phyloP scores from a whole-genome alignment of 2,888 invertebrate genomes.

The Eurytoma californica region DNA sequence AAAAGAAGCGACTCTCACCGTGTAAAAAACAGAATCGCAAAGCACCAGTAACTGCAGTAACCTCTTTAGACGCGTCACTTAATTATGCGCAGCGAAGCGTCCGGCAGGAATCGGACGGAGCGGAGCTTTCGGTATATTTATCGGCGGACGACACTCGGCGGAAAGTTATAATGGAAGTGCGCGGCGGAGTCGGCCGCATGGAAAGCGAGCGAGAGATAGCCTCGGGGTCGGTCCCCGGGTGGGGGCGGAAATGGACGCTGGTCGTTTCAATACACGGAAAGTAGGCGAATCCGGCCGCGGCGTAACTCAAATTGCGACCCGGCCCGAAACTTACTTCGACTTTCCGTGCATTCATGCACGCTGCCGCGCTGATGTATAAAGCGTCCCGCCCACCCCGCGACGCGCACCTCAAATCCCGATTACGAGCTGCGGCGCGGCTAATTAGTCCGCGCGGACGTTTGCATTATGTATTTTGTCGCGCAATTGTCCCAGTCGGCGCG shows the following conservation, averaged over 20 bases:
- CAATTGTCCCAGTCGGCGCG: constrained; percentile 9
- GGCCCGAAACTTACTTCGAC: constrained; percentile 5
- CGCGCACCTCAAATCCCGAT: constrained; percentile 30
- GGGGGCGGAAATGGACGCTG: constrained; percentile 44
- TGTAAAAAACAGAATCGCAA: too few relatives aligned
- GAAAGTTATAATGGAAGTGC: constrained; percentile 61
- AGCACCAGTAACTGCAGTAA: too few relatives aligned
- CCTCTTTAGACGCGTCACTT: too few relatives aligned
- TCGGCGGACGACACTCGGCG: constrained; percentile 11
- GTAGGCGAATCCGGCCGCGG: constrained; percentile 40
- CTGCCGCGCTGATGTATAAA: not conserved
- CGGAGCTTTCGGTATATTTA: constrained; percentile 32
- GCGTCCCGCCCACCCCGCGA: not conserved
- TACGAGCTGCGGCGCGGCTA: constrained; percentile 25
- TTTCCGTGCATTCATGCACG: not conserved
- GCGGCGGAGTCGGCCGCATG: constrained; percentile 6
- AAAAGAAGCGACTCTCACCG: too few relatives aligned
- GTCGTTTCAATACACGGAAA: constrained; percentile 49
- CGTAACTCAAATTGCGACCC: constrained; percentile 47
- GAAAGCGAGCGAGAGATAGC: constrained; percentile 14
- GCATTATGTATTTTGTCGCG: constrained; percentile 10
- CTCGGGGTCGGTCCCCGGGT: not conserved
- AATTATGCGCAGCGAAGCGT: too few relatives aligned
- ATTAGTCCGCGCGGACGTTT: constrained; percentile 25
- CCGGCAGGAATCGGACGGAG: too few relatives aligned